Base-by-base conservation (phyloP, 2,888 invertebrate genomes). In the Ormia ochracea region DNA sequence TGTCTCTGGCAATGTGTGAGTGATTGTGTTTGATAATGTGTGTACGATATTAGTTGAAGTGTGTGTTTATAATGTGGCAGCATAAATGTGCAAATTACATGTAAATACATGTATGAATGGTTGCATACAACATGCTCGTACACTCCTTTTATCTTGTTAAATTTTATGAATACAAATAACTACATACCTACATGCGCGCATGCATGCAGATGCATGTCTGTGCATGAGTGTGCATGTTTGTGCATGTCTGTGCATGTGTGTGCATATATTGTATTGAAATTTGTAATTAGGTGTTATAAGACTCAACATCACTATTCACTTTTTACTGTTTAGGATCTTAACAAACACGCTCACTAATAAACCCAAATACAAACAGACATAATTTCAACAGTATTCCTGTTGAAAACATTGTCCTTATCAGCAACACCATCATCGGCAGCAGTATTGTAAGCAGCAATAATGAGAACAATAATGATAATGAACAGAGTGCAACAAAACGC, bases 271-370 rank as follows among this genome's bases (percentile, higher is more conserved):
- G 23, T 61, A 23, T 26, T 17, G 66, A 72, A 21, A 72, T 70
- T 80, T 80, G 72, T 76, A 80, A 80, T 80, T 80, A 80, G 80
- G 80, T 80, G 80, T 76, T 76, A 63, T 76, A 76, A 80, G 59
- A 69, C 52, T 74, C 77, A 81, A 41, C 69, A 56, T 66, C 69
- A 70, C 52, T 68, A 77, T 38, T 68, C 63, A 41, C 59, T 48
- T 41, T 65, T 58, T 65, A 58, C 21, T 4, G n/a, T n/a, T n/a
- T n/a, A 41, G 41, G 31, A 45, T 14, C 45, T 31, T 31, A 2
- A 63, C n/a, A 19, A 21, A 10, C 14, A 28, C 54, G 31, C 38
- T 43, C 28, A 63, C 36, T 23, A 4, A 26, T 17, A 38, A 21
- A 50, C 5, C n/a, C 1, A 38, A 50, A 41, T 31, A 21, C 21